Conservation (phyloP, 1,140 invertebrate genomes). For the Paraescarpia echinospica region DNA sequence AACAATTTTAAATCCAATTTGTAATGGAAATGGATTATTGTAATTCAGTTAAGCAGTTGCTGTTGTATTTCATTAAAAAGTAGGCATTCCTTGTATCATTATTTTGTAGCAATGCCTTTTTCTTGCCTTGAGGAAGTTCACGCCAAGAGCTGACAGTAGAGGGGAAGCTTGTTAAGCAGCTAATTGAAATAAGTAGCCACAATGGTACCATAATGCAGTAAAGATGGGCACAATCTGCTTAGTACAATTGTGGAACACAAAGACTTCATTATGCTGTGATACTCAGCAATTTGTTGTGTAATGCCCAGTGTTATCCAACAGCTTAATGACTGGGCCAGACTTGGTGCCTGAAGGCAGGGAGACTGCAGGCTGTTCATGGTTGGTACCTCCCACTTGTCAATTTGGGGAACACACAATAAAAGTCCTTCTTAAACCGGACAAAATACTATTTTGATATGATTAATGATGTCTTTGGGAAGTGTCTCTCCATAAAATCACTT, state of each 20-base stretch:
- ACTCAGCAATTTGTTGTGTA: neutral
- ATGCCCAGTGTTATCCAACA: neutral
- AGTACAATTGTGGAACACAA: neutral
- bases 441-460: neutral
- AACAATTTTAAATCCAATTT: neutral
- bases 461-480: neutral
- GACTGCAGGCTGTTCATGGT: neutral
- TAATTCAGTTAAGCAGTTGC: too few species aligned
- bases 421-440: neutral
- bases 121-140: neutral
- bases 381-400: neutral
- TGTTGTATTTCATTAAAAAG: neutral
- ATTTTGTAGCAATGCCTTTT: neutral
- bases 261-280: constrained; percentile 5
- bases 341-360: neutral
- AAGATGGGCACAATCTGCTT: neutral
- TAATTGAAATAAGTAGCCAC: neutral
- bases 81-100: neutral
- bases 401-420: neutral
- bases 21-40: neutral
- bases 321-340: neutral
- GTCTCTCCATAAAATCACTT: too few species aligned
- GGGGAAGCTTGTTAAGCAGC: neutral
- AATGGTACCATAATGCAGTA: neutral
- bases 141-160: neutral